Evolutionary conservation across 2,113 vertebrate genomes (phyloP).

Genomic region (Panthera leo): DNA sequence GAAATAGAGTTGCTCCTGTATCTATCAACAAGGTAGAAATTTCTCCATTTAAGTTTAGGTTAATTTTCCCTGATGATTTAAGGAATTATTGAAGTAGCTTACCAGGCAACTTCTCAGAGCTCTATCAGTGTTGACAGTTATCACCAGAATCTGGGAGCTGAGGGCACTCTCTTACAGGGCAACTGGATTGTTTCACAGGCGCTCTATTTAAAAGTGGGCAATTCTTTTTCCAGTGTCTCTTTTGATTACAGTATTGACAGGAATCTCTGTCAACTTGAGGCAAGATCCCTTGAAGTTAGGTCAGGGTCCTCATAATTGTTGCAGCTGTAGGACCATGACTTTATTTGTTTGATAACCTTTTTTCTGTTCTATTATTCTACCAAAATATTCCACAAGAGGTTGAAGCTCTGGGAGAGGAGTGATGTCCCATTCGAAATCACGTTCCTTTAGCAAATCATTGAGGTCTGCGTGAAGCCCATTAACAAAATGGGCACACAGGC

Average conservation of each 20-base stretch:
- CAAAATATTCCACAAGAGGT: not conserved
- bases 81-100: not conserved
- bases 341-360: not conserved
- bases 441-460: not conserved
- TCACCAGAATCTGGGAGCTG: not conserved
- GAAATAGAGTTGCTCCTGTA: not conserved
- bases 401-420: not conserved
- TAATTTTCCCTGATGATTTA: slow-evolving; percentile 17
- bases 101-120: not conserved
- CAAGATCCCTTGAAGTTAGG: not conserved
- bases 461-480: not conserved
- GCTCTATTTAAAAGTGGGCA: not conserved
- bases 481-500: not conserved
- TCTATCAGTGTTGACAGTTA: not conserved
- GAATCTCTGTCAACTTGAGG: not conserved
- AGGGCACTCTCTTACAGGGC: not conserved
- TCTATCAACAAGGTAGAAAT: not conserved
- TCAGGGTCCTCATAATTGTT: not conserved
- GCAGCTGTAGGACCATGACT: not conserved
- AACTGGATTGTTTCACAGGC: not conserved
- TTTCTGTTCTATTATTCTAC: not conserved
- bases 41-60: not conserved
- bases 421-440: not conserved
- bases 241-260: not conserved
- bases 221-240: not conserved